A percentile compares a stretch with the other conserved stretches of the same genome.
These are phyloP conservation scores for Pyrgus malvae DNA, from an alignment of 2,888 invertebrate species.

Conservation along the genomic window DNA sequence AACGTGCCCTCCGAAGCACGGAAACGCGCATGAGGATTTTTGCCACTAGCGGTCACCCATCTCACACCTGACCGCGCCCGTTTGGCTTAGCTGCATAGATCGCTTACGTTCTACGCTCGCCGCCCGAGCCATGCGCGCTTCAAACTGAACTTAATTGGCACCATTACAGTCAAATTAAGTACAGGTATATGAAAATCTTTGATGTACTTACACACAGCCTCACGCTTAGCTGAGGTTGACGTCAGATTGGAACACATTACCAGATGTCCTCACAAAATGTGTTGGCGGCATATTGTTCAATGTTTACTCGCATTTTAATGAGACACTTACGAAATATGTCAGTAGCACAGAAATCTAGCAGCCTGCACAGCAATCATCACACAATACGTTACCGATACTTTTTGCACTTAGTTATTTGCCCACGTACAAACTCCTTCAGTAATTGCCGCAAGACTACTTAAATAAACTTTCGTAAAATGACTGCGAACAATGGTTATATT, in stretches of 20 bases:
- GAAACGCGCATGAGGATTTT: no score
- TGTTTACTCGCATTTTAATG: constrained; percentile 61
- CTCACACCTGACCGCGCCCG: no score
- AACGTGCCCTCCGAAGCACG: no score
- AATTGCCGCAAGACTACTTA: constrained; percentile 10
- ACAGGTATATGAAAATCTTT: no score
- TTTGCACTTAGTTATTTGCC: constrained; percentile 17
- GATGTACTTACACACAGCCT: constrained; percentile 6
- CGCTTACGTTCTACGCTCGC: no score
- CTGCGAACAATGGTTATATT: constrained; percentile 31
- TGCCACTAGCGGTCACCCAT: no score
- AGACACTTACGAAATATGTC: constrained; percentile 53
- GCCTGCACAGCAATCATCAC: constrained; percentile 38
- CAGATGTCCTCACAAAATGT: constrained; percentile 44
- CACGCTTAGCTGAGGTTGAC: constrained; percentile 9
- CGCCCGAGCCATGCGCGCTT: no score
- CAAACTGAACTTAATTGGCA: no score
- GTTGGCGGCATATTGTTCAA: constrained; percentile 49
- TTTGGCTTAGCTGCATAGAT: no score
- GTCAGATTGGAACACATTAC: constrained; percentile 38
- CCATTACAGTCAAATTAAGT: no score
- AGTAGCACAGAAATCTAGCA: constrained; percentile 49
- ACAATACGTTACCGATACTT: constrained; percentile 37
- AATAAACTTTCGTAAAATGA: constrained; percentile 8
- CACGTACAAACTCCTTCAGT: constrained; percentile 16